Evolutionary conservation across 2,113 vertebrate species (phyloP), one percentile per base, ranked within the genome.

Genomic region (Gobiocypris rarus): DNA sequence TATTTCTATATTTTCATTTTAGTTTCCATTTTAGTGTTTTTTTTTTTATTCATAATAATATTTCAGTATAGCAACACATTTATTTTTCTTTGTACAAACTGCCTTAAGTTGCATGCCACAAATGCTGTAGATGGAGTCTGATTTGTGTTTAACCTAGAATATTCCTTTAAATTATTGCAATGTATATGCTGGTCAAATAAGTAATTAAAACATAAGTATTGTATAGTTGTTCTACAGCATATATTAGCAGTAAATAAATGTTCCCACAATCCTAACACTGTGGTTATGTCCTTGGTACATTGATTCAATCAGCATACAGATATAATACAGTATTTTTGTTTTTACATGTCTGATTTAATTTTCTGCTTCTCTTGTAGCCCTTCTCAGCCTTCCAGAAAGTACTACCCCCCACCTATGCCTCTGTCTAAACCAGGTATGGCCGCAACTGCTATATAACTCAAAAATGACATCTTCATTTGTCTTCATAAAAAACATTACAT

Each of bases 381-480:
- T 86, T 95, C 95, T 34, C 97, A 96, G 83, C 94, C 95, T 0
- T 97, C 96, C 43, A 95, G 96, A 79, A 95, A 97, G 45, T 97
- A 97, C 91, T 99, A 98, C 81, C 97, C 98, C 73, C 97, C 98
- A 1, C 96, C 98, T 17, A 99, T 99, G 98, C 98, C 98, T 1
- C 95, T 99, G 61, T 99, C 98, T 59, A 99, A 96, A 91, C 98
- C 98, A 96, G 98, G 98, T 96, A 92, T 38, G 38, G 17, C 3
- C 0, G 43, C 43, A 74, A 50, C 11, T 50, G 3, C n/a, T 74
- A 26, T 50, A 74, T 9, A 74, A 50, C n/a, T 9, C 1, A 7
- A 50, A 24, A 58, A 77, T 34, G 0, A 54, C 52, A 75, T 50
- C 58, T 45, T 9, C 0, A 61, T 79, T 61, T 11, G 58, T 65